Evolutionary conservation across 2,113 vertebrate genomes (phyloP).

Genomic region (Periophthalmus modestus): DNA sequence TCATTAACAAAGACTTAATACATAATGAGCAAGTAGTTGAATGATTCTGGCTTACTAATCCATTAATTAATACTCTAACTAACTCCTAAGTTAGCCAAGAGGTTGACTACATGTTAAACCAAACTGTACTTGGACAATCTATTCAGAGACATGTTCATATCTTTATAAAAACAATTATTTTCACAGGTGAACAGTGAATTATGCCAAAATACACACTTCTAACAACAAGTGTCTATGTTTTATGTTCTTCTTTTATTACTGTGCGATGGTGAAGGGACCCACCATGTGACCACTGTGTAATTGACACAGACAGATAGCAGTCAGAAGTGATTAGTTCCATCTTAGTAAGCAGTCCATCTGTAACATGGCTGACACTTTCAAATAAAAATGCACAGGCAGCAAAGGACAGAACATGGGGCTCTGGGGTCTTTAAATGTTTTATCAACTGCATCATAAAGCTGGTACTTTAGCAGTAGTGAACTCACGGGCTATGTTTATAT

Average conservation of each 20-base stretch:
- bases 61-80: no score
- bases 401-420: neutral
- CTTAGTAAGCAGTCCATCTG: conserved; percentile 56
- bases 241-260: conserved; percentile 31
- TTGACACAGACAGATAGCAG: conserved; percentile 71
- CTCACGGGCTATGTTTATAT: neutral
- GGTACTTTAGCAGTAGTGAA: neutral
- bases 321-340: conserved; percentile 71
- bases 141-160: neutral
- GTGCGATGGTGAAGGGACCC: conserved; percentile 32
- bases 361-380: conserved; percentile 41
- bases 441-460: neutral
- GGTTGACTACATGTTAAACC: no score
- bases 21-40: no score
- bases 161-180: neutral
- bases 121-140: no score
- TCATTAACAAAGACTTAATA: no score
- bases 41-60: no score
- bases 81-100: neutral
- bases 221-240: conserved; percentile 34
- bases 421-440: neutral
- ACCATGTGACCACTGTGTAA: conserved; percentile 55
- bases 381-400: conserved; percentile 51
- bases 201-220: neutral
- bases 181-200: no score